Evolutionary conservation across 2,888 invertebrate species (phyloP), one percentile per base, ranked within the genome.

Genomic region (Drosophila acutilabella): DNA sequence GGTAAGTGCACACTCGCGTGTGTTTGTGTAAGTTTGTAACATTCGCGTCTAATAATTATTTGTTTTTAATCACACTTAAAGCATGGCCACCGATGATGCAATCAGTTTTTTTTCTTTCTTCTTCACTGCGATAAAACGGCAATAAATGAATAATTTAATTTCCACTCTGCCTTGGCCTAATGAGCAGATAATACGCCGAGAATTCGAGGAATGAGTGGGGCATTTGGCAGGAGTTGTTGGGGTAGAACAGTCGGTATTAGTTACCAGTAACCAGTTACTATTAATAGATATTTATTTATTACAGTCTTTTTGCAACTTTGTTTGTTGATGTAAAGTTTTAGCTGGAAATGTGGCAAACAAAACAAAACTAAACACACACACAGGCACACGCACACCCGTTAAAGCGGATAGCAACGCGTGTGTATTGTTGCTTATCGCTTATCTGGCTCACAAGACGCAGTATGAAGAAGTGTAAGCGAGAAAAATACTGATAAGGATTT

Each of bases 401-500:
- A 26, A 26, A 26, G 14, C 56, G 59, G 72, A 76, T 72, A 72
- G 16, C 44, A 50, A 8, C 16, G 36, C 13, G 13, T 36, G 4
- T 11, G 33, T 36, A 13, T 36, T 10, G 0, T 1, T 13, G 36
- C 13, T 13, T 47, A 8, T 33, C 38, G 68, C 76, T 76, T 76
- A 76, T 76, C 75, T 75, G 67, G 13, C 62, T 54, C 67, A 58
- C 64, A 75, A 75, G 76, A 66, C 75, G 52, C 64, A 60, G 57
- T 74, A 30, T 30, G 30, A 30, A 30, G 30, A 30, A 30, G 57
- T 59, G 71, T 33, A 20, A 38, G 61, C 42, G 23, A 20, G 23
- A 3, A 10, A 36, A 13, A 47, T 30, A 20, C 41, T 64, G 76
- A 76, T 76, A 76, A 76, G 59, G 48, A 62, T 68, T 33, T 52